These are phyloP conservation scores for Macrosoma leucophasiata DNA, from an alignment of 2,888 invertebrate species.

Conservation along the genomic window DNA sequence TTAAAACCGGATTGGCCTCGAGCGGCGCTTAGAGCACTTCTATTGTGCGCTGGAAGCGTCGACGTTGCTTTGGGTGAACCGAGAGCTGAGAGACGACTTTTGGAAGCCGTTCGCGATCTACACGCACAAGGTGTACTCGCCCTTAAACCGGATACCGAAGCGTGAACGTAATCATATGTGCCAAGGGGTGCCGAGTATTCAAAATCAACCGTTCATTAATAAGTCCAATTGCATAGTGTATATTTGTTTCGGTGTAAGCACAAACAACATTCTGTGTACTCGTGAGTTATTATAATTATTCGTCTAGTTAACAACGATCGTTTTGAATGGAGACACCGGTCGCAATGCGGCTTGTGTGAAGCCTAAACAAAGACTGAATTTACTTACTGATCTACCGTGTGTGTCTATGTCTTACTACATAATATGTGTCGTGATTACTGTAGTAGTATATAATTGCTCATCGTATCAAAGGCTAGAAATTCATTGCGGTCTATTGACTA, in stretches of 20 bases:
- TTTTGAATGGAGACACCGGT: conserved; percentile 35
- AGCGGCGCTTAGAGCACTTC: conserved; percentile 83
- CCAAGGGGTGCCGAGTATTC: conserved; percentile 37
- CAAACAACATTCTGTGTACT: conserved; percentile 39
- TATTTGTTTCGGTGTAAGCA: conserved; percentile 43
- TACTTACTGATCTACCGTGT: conserved; percentile 54
- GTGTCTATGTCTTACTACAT: conserved; percentile 34
- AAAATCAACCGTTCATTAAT: conserved; percentile 26
- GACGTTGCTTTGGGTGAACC: conserved; percentile 87
- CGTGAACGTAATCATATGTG: conserved; percentile 39
- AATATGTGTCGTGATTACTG: conserved; percentile 35
- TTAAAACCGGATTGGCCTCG: conserved; percentile 78
- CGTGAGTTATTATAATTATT: conserved; percentile 34
- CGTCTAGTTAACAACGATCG: conserved; percentile 38
- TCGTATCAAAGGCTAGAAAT: conserved; percentile 55
- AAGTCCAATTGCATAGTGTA: conserved; percentile 39
- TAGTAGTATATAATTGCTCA: conserved; percentile 52
- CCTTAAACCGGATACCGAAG: conserved; percentile 60
- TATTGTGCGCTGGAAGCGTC: conserved; percentile 87
- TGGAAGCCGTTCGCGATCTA: conserved; percentile 84
- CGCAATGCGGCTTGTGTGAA: conserved; percentile 34
- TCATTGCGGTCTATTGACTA: conserved; percentile 69
- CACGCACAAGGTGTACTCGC: conserved; percentile 81
- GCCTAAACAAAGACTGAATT: conserved; percentile 72
- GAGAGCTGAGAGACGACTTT: conserved; percentile 82